phyloP scores from a whole-genome alignment of 2,888 invertebrate species.

The Drosophila putrida region DNA sequence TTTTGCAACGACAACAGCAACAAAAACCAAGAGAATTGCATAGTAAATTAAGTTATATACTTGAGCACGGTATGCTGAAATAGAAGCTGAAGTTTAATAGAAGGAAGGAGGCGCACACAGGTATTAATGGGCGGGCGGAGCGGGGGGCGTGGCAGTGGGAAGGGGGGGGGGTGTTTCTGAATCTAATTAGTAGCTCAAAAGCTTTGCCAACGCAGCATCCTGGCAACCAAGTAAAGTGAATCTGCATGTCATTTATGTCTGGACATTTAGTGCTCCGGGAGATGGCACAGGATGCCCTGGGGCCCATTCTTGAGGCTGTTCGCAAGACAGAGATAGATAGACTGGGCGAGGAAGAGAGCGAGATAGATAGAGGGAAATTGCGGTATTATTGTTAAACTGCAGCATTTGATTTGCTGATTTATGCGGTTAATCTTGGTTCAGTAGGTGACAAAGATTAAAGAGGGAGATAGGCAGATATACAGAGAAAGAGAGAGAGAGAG shows the following conservation, averaged over 20 bases:
- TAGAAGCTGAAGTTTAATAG: not conserved
- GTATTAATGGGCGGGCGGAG: slow-evolving; percentile 5
- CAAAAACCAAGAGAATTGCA: slow-evolving; percentile 55
- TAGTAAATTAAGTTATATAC: slow-evolving; percentile 70
- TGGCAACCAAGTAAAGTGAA: slow-evolving; percentile 64
- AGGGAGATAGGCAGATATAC: not conserved
- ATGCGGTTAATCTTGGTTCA: slow-evolving; percentile 44
- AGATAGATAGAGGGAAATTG: slow-evolving; percentile 2
- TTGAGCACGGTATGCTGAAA: slow-evolving; percentile 30
- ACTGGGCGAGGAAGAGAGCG: not conserved
- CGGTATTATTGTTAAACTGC: slow-evolving; percentile 51
- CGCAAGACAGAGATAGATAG: not conserved
- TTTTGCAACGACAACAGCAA: slow-evolving; percentile 50
- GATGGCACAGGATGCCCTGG: slow-evolving; percentile 4
- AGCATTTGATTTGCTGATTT: slow-evolving; percentile 61
- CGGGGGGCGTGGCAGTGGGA: not conserved
- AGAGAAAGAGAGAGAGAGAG: not conserved
- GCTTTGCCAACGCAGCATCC: slow-evolving; percentile 54
- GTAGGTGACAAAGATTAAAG: not conserved
- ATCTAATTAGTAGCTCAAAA: slow-evolving; percentile 76
- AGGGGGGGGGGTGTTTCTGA: slow-evolving; percentile 33
- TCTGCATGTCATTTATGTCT: slow-evolving; percentile 72
- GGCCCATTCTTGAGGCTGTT: not conserved
- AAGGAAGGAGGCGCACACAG: slow-evolving; percentile 7
- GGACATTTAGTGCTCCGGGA: slow-evolving; percentile 60